Base-by-base conservation (phyloP, 2,113 vertebrate genomes). In the Arothron firmamentum region DNA sequence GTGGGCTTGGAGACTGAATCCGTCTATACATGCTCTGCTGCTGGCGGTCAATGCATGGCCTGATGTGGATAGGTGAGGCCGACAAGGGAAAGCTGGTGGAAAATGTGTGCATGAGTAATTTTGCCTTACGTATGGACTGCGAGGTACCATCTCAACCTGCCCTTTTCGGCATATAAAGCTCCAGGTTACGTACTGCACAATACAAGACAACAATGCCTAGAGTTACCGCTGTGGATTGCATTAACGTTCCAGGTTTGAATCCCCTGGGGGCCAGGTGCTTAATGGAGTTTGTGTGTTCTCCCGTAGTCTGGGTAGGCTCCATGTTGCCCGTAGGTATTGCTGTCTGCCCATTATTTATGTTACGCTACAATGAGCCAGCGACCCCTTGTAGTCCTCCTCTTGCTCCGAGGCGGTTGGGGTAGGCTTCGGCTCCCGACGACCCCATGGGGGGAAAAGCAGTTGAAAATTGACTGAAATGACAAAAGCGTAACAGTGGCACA, bases 181-280 rank as follows among this genome's bases (percentile, higher is more conserved):
- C 25, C 66, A 80, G 78, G 84, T 86, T 83, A 83, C 70, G 77
- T 62, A 77, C 72, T 77, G 52, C 13, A 16, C 62, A 78, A 65
- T 80, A 81, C 70, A 70, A 62, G 67, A 72, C 71, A 71, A 77
- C 1, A 56, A 67, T 68, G 68, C 72, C 78, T 69, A 3, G 52
- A 82, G 62, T 87, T 85, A 87, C 79, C 64, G 48, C 80, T 74
- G 78, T 81, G 74, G 87, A 80, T 87, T 75, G 81, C 4, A 28
- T 28, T 28, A 28, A 7, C 3, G 25, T 7, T 28, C 25, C 25
- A 28, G 25, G 25, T 28, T 28, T 5, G 25, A 28, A 28, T 28
- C 6, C 25, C 6, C 25, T 28, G 25, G 25, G 25, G 25, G 25
- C 2, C 25, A 28, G 25, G 25, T 28, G 25, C 25, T 28, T 28